A percentile compares a stretch with the other conserved stretches of the same genome.
Evolutionary conservation across 1,140 invertebrate species (phyloP).

Genomic region (Calliopsis andreniformis): DNA sequence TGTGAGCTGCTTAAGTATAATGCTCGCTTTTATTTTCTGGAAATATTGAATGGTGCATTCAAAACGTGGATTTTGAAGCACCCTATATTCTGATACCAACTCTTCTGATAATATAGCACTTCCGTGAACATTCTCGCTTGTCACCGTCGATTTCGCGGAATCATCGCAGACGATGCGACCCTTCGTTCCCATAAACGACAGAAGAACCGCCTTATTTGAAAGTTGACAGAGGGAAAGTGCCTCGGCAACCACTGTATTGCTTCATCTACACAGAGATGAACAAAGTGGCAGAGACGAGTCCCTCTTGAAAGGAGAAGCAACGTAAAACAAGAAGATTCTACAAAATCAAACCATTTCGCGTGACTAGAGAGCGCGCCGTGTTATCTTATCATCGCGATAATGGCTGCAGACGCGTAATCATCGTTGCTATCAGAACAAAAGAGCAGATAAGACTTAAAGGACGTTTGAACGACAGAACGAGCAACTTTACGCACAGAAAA

Average conservation of each 20-base stretch:
- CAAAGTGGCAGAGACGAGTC: neutral
- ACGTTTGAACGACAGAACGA: slow-evolving; percentile 11
- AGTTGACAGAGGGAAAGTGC: no score
- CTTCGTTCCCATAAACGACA: no score
- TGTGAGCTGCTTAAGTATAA: no score
- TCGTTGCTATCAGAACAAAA: slow-evolving; percentile 32
- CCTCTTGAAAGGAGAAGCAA: neutral
- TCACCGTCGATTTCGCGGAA: no score
- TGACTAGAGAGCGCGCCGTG: neutral
- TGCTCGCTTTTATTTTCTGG: no score
- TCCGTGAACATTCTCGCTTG: no score
- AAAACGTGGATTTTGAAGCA: no score
- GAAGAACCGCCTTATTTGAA: no score
- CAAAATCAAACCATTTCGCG: slow-evolving; percentile 1
- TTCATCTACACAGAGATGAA: neutral
- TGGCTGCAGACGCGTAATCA: slow-evolving; percentile 39
- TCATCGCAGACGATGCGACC: no score
- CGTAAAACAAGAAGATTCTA: slow-evolving; percentile 1
- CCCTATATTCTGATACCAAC: no score
- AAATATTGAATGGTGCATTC: no score
- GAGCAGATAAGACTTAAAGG: slow-evolving; percentile 47
- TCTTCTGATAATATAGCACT: no score
- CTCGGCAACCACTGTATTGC: neutral
- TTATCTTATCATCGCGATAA: slow-evolving; percentile 64
- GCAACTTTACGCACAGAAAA: neutral